phyloP scores from a whole-genome alignment of 2,888 invertebrate species.

The Lacanobia wlatinum region DNA sequence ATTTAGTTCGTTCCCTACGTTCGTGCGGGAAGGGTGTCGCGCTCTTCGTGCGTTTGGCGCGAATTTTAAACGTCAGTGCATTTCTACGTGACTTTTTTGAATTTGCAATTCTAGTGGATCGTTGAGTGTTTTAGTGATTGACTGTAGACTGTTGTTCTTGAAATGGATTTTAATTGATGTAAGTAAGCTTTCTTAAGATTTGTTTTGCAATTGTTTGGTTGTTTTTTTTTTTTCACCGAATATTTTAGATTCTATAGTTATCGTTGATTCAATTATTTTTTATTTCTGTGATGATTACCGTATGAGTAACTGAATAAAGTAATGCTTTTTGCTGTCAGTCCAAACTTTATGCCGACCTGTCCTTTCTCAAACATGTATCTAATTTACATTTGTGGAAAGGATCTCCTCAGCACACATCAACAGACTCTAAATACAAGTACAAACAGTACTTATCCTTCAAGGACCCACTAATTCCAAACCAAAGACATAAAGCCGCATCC shows the following conservation, averaged over 20 bases:
- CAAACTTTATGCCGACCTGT: neutral
- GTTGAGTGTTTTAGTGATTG: constrained; percentile 56
- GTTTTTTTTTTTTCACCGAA: too few relatives aligned
- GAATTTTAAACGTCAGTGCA: constrained; percentile 79
- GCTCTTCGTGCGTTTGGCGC: constrained; percentile 73
- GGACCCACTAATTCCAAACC: constrained; percentile 49
- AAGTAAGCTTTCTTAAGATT: constrained; percentile 49
- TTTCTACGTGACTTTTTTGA: constrained; percentile 69
- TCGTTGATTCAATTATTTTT: neutral
- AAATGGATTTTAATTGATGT: constrained; percentile 61
- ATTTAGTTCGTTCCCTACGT: constrained; percentile 79
- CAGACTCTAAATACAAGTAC: constrained; percentile 42
- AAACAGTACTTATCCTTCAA: constrained; percentile 57
- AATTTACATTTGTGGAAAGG: neutral
- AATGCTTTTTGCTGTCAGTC: too few relatives aligned
- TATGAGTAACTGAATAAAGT: neutral
- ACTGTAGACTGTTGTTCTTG: constrained; percentile 42
- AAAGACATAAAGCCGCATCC: constrained; percentile 63
- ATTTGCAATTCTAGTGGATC: constrained; percentile 66
- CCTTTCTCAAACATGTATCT: constrained; percentile 5
- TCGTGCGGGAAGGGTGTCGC: constrained; percentile 74
- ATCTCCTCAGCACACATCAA: constrained; percentile 13
- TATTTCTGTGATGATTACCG: too few relatives aligned
- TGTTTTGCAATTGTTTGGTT: neutral
- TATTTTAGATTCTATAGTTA: neutral